Evolutionary conservation across 1,140 invertebrate genomes (phyloP), one percentile per base, ranked within the genome.

Genomic region (Zaprionus nigranus): DNA sequence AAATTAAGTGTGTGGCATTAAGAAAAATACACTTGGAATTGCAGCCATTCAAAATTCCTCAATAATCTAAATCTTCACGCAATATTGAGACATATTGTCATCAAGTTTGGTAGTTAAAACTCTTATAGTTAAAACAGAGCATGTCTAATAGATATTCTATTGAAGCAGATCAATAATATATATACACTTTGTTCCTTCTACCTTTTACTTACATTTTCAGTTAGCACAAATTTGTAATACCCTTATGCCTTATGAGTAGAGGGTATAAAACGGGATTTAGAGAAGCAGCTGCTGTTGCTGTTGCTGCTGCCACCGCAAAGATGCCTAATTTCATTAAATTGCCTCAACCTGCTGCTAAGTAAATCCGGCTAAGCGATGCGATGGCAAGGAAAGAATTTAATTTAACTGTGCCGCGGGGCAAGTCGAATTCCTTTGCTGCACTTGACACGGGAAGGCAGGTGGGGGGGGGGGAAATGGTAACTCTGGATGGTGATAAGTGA

Each of bases 271-370:
- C 3, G 17, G 5, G 62, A 64, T 64, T 57, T 75, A 63, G 51
- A 62, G 24, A 38, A 51, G 28, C 67, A 64, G 67, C 66, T 75
- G 73, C 46, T 71, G 30, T 34, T 34, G 67, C 66, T 75, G 73
- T 36, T 71, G 11, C 51, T 36, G 11, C 11, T 63, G 13, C 43
- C n/a, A n/a, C 34, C 43, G 56, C 12, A 40, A 62, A 34, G 64
- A 40, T 70, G 59, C 58, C 78, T 76, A 79, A 88, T 90, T 90
- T 90, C 71, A 76, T 90, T 84, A 90, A 90, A 90, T 74, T 70
- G 74, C 65, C 51, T 67, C 75, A 75, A 90, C 84, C 85, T 88
- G 81, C 84, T 81, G 78, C 20, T 83, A 81, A 70, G 71, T 56
- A 36, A 59, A 76, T 22, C 54, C 71, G 59, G 53, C 65, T 36